Percentiles rank a stretch among this genome's conserved stretches.
Conservation (phyloP, 2,888 invertebrate genomes). For the Dicyrtoma fusca region DNA sequence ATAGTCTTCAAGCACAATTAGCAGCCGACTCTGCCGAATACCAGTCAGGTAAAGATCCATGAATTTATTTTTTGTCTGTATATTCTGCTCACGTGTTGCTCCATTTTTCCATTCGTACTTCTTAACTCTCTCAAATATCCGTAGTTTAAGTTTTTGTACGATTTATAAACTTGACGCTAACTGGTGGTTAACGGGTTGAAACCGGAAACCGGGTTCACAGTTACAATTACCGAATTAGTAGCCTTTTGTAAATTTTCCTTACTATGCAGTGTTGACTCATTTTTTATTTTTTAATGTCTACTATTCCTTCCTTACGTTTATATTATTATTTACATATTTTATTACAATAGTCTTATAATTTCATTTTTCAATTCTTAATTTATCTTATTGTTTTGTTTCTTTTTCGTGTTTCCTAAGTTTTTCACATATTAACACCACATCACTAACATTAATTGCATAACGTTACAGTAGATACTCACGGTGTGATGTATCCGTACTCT, state of each 20-base stretch:
- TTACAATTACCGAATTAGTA: too few relatives aligned
- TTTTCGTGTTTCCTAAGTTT: background rate
- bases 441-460: too few relatives aligned
- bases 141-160: background rate
- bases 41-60: constrained; percentile 50
- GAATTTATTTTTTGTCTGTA: constrained; percentile 1
- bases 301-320: background rate
- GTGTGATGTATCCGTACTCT: too few relatives aligned
- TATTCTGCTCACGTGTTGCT: background rate
- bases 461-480: too few relatives aligned
- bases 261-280: background rate
- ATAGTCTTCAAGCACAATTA: constrained; percentile 51
- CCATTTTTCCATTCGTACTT: too few relatives aligned
- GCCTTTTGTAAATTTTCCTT: too few relatives aligned
- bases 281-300: constrained; percentile 3
- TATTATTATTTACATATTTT: background rate
- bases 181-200: too few relatives aligned
- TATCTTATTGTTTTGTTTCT: constrained; percentile 2
- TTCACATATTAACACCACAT: background rate
- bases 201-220: too few relatives aligned
- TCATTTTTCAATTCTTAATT: background rate
- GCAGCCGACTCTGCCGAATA: constrained; percentile 39
- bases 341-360: background rate
- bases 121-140: background rate
- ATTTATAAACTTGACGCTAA: too few relatives aligned